Percentiles rank a stretch among this genome's conserved stretches.
phyloP scores from a whole-genome alignment of 1,140 invertebrate species.

The Rhagoletis zephyria region DNA sequence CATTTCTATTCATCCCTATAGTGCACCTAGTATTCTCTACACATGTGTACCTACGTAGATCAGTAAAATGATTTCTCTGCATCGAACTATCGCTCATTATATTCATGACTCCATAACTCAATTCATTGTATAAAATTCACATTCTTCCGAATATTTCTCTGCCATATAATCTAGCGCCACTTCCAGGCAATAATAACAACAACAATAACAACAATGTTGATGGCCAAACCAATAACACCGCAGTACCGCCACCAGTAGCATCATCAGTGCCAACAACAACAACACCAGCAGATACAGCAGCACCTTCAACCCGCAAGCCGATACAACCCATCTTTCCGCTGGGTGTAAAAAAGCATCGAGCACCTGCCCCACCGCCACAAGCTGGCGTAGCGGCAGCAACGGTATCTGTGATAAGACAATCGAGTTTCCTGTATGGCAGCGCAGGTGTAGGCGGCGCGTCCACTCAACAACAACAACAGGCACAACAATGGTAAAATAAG shows the following conservation, averaged over 20 bases:
- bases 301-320: conserved; percentile 57
- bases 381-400: conserved; percentile 70
- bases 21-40: too few species aligned
- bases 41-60: too few species aligned
- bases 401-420: conserved; percentile 70
- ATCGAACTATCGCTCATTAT: too few species aligned
- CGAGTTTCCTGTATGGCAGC: conserved; percentile 69
- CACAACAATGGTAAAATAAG: conserved; percentile 27
- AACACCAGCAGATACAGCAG: conserved; percentile 62
- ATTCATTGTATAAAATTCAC: conserved; percentile 20
- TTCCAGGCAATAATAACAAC: conserved; percentile 48
- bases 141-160: conserved; percentile 33
- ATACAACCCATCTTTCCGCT: conserved; percentile 65
- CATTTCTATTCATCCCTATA: too few species aligned
- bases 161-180: conserved; percentile 37
- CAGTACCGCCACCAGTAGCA: conserved; percentile 59
- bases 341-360: conserved; percentile 68
- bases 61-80: too few species aligned
- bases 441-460: conserved; percentile 5
- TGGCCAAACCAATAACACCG: background rate
- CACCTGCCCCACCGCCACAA: conserved; percentile 68
- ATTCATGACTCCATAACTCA: too few species aligned
- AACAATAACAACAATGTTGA: conserved; percentile 37
- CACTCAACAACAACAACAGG: conserved; percentile 37
- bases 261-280: conserved; percentile 58